A percentile compares a stretch with the other conserved stretches of the same genome.
phyloP scores from a whole-genome alignment of 2,113 vertebrate species.

The Taxidea taxus region DNA sequence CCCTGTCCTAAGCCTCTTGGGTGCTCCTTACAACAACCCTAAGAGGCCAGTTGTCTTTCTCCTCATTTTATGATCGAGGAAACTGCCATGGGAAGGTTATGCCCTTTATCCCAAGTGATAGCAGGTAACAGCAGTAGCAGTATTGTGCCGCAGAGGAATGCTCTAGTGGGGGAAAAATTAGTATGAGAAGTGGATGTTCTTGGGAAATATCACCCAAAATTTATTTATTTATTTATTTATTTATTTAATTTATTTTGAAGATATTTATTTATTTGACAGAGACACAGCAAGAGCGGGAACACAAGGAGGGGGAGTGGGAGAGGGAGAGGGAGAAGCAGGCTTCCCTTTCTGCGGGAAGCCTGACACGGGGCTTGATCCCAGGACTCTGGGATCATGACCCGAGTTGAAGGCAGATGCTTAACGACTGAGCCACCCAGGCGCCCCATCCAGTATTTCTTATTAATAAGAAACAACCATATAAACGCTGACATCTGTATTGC shows the following conservation, averaged over 20 bases:
- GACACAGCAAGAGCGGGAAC: too few species aligned
- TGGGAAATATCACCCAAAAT: neutral
- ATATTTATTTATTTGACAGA: too few species aligned
- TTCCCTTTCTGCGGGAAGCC: neutral
- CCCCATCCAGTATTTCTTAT: neutral
- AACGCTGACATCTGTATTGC: neutral
- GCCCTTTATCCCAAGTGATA: neutral
- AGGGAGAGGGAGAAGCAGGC: too few species aligned
- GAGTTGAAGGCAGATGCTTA: too few species aligned
- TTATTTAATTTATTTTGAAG: too few species aligned
- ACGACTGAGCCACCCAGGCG: too few species aligned
- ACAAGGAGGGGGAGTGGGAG: too few species aligned
- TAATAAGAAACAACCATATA: neutral
- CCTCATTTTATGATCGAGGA: neutral
- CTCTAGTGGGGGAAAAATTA: neutral
- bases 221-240: too few species aligned
- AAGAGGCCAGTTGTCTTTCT: neutral
- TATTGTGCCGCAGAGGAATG: neutral
- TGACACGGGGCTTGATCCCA: too few species aligned
- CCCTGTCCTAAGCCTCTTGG: neutral
- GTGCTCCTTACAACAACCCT: neutral
- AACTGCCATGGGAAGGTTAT: neutral
- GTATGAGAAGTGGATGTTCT: neutral
- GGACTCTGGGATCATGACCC: too few species aligned
- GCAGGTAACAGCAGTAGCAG: neutral